These are phyloP conservation scores for Latrodectus hesperus DNA, from an alignment of 2,888 invertebrate genomes.

Conservation along the genomic window DNA sequence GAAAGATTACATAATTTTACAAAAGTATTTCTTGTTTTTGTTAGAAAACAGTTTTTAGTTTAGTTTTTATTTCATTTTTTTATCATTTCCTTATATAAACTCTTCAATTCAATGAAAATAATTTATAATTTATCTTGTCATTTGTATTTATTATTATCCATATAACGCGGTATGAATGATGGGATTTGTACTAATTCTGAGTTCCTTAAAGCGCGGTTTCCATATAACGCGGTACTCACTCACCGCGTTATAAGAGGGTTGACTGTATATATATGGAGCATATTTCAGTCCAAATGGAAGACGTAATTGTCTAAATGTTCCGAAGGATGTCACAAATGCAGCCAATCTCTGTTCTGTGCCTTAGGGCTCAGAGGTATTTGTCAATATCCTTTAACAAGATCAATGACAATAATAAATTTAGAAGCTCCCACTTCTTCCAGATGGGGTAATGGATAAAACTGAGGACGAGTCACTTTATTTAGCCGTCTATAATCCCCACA, in stretches of 20 bases:
- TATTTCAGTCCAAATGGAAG: slow-evolving; percentile 8
- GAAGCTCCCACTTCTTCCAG: not conserved
- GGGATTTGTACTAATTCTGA: too few species aligned
- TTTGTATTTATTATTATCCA: too few species aligned
- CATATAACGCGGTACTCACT: too few species aligned
- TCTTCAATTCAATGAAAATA: too few species aligned
- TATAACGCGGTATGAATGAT: too few species aligned
- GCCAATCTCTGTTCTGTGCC: not conserved
- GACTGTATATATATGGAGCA: slow-evolving; percentile 8
- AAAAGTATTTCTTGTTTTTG: too few species aligned
- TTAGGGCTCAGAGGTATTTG: not conserved
- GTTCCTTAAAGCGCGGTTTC: too few species aligned
- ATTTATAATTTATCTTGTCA: too few species aligned
- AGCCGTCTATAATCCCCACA: not conserved
- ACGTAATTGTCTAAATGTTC: not conserved
- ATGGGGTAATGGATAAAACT: not conserved
- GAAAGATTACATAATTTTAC: too few species aligned
- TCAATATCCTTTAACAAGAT: not conserved
- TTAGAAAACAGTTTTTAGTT: too few species aligned
- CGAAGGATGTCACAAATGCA: not conserved
- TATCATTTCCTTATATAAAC: too few species aligned
- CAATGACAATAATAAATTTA: not conserved
- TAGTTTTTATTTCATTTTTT: too few species aligned
- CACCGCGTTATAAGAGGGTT: not conserved
- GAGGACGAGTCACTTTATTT: not conserved